Conservation (phyloP, 2,113 vertebrate genomes). For the Poecile atricapillus region DNA sequence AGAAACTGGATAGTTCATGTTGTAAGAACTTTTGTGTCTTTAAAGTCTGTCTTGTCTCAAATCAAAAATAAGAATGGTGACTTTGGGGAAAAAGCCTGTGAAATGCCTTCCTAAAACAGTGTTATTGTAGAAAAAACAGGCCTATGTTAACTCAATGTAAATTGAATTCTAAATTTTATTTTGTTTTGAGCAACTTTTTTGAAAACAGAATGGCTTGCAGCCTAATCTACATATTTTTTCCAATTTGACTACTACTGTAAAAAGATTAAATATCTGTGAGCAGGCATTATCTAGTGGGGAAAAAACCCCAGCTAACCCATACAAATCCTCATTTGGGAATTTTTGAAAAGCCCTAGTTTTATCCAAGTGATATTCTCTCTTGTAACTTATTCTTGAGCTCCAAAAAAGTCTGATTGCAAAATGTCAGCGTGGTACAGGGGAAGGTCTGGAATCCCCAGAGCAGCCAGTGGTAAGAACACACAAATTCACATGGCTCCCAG, state of each 20-base stretch:
- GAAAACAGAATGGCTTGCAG: neutral
- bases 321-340: neutral
- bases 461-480: neutral
- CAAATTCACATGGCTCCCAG: neutral
- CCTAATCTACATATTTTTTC: neutral
- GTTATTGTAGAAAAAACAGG: neutral
- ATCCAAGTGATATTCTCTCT: neutral
- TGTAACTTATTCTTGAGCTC: neutral
- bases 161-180: neutral
- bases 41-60: neutral
- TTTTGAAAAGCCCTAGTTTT: neutral
- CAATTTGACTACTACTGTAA: neutral
- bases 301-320: neutral
- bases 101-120: neutral
- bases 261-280: neutral
- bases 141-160: neutral
- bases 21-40: neutral
- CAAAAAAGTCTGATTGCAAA: neutral
- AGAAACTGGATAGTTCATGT: neutral
- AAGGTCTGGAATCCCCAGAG: neutral
- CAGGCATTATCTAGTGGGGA: neutral
- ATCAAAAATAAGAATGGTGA: neutral
- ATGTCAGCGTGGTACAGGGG: neutral
- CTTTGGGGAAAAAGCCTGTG: neutral
- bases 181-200: neutral